Evolutionary conservation across 35 echinoderm and acorn worm genomes (phyloP).

Genomic region (Ptychodera flava): DNA sequence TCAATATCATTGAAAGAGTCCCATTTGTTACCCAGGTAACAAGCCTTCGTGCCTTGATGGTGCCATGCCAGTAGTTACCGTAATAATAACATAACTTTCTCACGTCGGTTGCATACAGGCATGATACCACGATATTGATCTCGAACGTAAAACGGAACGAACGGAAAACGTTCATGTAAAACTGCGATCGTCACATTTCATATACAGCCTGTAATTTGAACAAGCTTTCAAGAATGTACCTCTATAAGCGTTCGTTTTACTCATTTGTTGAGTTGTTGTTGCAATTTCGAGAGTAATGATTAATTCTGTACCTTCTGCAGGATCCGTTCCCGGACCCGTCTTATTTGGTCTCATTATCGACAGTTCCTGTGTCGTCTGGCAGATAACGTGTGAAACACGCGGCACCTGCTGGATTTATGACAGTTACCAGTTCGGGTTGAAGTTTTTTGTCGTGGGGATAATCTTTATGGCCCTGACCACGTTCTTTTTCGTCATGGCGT

Average conservation of each 20-base stretch:
- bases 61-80: no score
- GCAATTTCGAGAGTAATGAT: neutral
- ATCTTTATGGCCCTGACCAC: conserved; percentile 19
- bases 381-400: conserved; percentile 4
- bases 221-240: neutral
- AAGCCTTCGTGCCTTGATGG: no score
- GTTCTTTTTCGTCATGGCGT: conserved; percentile 30
- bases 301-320: neutral
- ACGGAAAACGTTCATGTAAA: no score
- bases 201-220: no score
- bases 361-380: conserved; percentile 23
- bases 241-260: neutral
- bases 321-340: conserved; percentile 34
- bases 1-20: no score
- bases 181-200: no score
- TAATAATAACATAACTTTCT: no score
- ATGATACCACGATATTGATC: no score
- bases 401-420: conserved; percentile 29
- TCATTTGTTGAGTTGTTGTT: neutral
- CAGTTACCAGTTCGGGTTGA: conserved; percentile 19
- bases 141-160: no score
- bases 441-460: conserved; percentile 10
- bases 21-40: no score
- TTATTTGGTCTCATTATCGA: conserved; percentile 29
- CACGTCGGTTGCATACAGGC: no score